Conservation (phyloP, 92 coral and sea anemone genomes). For the Bergia sp. region DNA sequence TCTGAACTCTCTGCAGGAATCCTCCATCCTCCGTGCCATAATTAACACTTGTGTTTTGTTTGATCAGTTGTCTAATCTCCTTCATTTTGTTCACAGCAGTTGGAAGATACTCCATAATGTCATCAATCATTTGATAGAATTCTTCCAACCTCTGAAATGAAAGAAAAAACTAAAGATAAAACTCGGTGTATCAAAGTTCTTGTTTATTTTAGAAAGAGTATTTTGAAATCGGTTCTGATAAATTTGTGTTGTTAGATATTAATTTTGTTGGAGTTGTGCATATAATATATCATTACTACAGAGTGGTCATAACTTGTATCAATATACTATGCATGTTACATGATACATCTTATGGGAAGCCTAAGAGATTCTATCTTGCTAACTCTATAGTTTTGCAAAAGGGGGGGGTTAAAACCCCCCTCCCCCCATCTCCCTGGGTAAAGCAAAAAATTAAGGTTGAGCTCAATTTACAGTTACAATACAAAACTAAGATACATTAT, state of each 20-base stretch:
- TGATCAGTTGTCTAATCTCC: slow-evolving; percentile 57
- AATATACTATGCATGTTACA: no score
- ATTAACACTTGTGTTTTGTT: slow-evolving; percentile 39
- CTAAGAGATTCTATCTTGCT: no score
- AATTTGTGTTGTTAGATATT: no score
- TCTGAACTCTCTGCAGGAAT: slow-evolving; percentile 73
- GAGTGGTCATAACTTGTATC: no score
- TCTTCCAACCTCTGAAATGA: slow-evolving; percentile 70
- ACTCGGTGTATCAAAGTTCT: no score
- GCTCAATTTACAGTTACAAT: neutral
- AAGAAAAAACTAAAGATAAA: neutral
- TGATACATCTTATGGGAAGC: no score
- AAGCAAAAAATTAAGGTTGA: neutral
- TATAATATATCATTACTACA: no score
- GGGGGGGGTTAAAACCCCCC: neutral
- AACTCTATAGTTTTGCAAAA: neutral
- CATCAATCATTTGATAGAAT: slow-evolving; percentile 80
- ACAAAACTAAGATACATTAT: neutral
- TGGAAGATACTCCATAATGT: slow-evolving; percentile 65
- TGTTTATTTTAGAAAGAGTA: no score
- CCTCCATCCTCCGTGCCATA: slow-evolving; percentile 47
- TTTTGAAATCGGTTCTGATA: no score
- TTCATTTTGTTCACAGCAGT: slow-evolving; percentile 66
- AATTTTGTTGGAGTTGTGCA: no score
- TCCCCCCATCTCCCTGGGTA: no score